These are phyloP conservation scores for Pammene aurita DNA, from an alignment of 2,888 invertebrate species.

Conservation along the genomic window DNA sequence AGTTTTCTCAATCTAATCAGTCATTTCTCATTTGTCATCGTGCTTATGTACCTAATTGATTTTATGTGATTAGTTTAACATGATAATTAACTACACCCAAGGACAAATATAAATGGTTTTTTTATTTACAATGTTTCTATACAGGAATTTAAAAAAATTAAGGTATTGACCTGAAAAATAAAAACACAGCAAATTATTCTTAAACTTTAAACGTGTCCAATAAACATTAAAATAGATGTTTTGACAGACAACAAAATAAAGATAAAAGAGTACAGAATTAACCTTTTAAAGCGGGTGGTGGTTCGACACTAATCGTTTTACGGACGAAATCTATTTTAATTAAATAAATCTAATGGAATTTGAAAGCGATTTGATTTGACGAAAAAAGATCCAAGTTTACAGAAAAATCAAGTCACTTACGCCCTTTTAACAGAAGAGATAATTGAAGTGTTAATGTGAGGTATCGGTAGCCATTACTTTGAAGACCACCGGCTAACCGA, in stretches of 20 bases:
- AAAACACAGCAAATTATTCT: neutral
- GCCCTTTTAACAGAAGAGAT: neutral
- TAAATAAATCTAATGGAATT: constrained; percentile 33
- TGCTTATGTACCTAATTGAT: too few species aligned
- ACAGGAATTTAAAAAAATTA: neutral
- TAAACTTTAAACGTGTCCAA: neutral
- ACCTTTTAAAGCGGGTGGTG: constrained; percentile 24
- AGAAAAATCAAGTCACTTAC: neutral
- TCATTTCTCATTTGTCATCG: neutral
- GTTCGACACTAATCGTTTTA: constrained; percentile 22
- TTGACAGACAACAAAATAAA: neutral
- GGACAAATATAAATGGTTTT: too few species aligned
- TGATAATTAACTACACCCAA: too few species aligned
- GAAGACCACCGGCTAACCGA: constrained; percentile 25
- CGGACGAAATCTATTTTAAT: constrained; percentile 32
- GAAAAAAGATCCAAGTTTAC: neutral
- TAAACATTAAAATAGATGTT: constrained; percentile 1
- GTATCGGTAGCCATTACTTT: constrained; percentile 24
- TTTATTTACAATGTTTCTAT: too few species aligned
- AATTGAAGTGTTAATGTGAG: constrained; percentile 28
- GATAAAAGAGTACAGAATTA: constrained; percentile 9
- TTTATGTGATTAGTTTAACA: too few species aligned
- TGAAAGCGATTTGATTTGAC: neutral
- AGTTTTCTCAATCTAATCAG: neutral
- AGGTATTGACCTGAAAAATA: neutral